These are phyloP conservation scores for Diorhabda elongata DNA, from an alignment of 1,140 invertebrate species.

Conservation along the genomic window DNA sequence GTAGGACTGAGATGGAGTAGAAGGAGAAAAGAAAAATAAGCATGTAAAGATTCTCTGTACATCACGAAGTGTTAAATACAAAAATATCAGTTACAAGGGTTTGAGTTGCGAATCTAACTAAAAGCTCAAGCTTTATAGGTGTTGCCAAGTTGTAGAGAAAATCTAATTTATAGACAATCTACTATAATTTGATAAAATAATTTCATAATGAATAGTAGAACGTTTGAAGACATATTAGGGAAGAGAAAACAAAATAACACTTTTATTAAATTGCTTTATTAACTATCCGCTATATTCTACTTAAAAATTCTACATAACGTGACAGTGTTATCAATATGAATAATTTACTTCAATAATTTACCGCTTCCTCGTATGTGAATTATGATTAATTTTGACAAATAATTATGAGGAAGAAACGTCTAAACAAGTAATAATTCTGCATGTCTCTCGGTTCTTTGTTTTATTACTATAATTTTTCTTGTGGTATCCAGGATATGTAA, in stretches of 20 bases:
- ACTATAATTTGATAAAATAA: no score
- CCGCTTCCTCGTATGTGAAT: constrained; percentile 7
- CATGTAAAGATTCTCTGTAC: background rate
- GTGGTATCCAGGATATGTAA: background rate
- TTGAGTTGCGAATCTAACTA: background rate
- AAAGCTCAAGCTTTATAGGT: background rate
- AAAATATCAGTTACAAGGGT: background rate
- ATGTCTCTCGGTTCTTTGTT: constrained; percentile 17
- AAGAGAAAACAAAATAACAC: no score
- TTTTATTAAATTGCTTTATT: no score
- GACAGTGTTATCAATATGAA: background rate
- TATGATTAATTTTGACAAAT: constrained; percentile 24
- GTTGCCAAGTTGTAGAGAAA: background rate
- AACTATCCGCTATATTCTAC: no score
- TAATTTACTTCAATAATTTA: background rate
- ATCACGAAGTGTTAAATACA: background rate
- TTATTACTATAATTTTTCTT: constrained; percentile 20
- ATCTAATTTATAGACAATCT: no score
- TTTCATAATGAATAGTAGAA: no score
- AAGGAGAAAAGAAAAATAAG: background rate
- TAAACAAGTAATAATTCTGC: constrained; percentile 11
- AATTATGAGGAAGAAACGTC: constrained; percentile 12
- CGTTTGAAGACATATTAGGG: no score
- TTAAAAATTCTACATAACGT: background rate
- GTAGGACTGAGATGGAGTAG: background rate